Conservation (phyloP, 1,140 invertebrate genomes). For the Bombus waltoni region DNA sequence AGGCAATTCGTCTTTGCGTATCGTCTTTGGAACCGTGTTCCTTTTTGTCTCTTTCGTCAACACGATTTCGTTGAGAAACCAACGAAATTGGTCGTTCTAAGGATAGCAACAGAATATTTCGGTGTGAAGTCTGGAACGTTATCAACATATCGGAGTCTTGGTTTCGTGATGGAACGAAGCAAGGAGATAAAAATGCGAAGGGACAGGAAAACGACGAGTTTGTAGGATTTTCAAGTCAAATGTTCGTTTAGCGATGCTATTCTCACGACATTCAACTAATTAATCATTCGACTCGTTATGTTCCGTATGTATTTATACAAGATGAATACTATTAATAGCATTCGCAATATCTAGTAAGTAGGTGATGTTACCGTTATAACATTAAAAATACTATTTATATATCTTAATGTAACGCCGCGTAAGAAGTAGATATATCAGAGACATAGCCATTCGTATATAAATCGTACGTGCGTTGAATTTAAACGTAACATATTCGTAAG, state of each 20-base stretch:
- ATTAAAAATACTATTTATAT: constrained; percentile 82
- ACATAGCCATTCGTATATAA: constrained; percentile 62
- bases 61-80: not conserved
- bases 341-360: constrained; percentile 72
- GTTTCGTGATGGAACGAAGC: not conserved
- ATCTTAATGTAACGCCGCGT: constrained; percentile 75
- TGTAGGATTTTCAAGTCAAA: not conserved
- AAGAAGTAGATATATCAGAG: constrained; percentile 71
- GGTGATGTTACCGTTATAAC: constrained; percentile 80
- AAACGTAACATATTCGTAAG: constrained; percentile 60
- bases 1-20: not conserved
- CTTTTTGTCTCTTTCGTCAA: not conserved
- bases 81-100: not conserved
- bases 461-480: constrained; percentile 63
- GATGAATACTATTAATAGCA: constrained; percentile 66
- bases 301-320: constrained; percentile 64
- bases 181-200: not conserved
- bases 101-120: not conserved
- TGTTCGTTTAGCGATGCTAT: constrained; percentile 36
- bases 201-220: not conserved
- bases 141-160: constrained; percentile 41
- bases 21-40: constrained; percentile 7
- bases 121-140: not conserved
- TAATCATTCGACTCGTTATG: constrained; percentile 55
- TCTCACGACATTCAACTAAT: constrained; percentile 35